Evolutionary conservation across 2,888 invertebrate genomes (phyloP), one percentile per base, ranked within the genome.

Genomic region (Congeria kusceri): DNA sequence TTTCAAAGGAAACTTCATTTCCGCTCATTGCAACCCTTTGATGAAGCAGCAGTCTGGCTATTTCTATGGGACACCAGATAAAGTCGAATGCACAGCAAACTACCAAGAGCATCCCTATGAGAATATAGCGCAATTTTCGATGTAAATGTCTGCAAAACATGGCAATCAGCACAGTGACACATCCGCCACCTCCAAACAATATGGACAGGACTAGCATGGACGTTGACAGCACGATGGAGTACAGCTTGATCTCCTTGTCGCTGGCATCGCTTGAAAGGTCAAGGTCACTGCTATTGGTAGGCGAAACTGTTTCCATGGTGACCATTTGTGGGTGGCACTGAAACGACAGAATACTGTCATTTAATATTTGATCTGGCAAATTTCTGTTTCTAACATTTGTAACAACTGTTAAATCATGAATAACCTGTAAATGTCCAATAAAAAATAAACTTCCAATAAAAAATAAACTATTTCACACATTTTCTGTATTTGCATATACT

Each of bases 61-160:
- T 87, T 74, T 91, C 90, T 58, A 89, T 63, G 7, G 91, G 90
- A 62, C 86, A 87, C 88, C 90, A 91, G 39, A 90, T 65, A 39
- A 90, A 72, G 74, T 88, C 87, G 65, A 89, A 86, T 44, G 86
- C 58, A 71, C 87, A 83, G 69, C 87, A 88, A 18, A 86, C 80
- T 13, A 88, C 27, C 23, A 90, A 85, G 23, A 91, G 74, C 18
- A 87, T 77, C 15, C 86, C 77, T 25, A 89, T 76, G 5, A 89
- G 80, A 15, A 86, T 76, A 65, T 90, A 90, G 29, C 88, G 88
- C 53, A 87, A 75, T 66, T 87, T 88, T 27, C 84, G 76, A 53
- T 88, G 77, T 53, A 87, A 77, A 44, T 77, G 82, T 61, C 87
- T 82, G 3, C 82, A 76, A 72, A 83, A 86, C 83, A 91, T 78